Base-by-base conservation (phyloP, 2,888 invertebrate genomes). In the Sphaeridia pumilis region DNA sequence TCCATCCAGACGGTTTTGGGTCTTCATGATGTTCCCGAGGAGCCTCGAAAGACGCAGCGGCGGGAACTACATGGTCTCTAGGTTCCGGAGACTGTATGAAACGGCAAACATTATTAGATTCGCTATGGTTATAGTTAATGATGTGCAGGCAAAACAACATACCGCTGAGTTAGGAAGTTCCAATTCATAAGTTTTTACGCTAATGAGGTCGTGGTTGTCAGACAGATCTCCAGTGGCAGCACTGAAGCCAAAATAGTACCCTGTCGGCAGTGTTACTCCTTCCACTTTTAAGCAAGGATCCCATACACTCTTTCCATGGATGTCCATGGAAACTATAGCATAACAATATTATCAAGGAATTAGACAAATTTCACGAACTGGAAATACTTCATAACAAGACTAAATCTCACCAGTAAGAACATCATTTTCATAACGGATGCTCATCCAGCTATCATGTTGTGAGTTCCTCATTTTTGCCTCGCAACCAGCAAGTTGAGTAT, bases 221-320 rank as follows among this genome's bases (percentile, higher is more conserved):
- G 87, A 83, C 42, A 99, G 75, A 70, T 98, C 95, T 2, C 98
- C 98, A 0, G 98, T 99, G 1, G 93, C 93, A 0, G 98, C 92
- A 0, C 92, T 84, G 3, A 90, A 76, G 2, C 98, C 98, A 70
- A 94, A 84, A 73, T 78, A 93, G 73, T 95, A 97, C 0, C 92
- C 92, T 0, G 94, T 92, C 0, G 98, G 98, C 10, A 99, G 75
- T 55, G 82, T 78, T 0, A 99, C 87, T 44, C 90, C 89, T 64
- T 82, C 78, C 0, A 93, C 93, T 50, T 78, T 77, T 66, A 99
- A 82, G 68, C 98, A 99, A 67, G 85, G 84, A 67, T 88, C 87
- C 94, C 95, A 98, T 1, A 84, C 83, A 65, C 85, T 86, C 70
- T 87, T 87, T 67, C 87, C 88, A 63, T 88, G 88, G 44, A 94